Evolutionary conservation across 2,888 invertebrate species (phyloP), one percentile per base, ranked within the genome.

Genomic region (Drosophila conformis): DNA sequence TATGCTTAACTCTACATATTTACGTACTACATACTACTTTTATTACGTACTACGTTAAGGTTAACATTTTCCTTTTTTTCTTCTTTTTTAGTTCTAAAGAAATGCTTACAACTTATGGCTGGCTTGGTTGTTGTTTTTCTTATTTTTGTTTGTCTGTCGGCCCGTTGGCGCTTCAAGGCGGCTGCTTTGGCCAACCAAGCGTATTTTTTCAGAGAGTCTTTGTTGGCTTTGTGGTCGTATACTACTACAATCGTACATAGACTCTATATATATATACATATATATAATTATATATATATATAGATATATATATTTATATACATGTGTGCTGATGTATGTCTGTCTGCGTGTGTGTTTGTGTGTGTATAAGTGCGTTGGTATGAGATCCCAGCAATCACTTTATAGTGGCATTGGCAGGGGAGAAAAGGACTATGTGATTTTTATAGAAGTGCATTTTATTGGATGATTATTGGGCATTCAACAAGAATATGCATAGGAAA

Each of bases 171-270:
- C 74, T 52, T 54, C 63, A 33, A 40, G 60, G 68, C 63, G 80
- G 69, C 57, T 21, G 56, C 56, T 25, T 56, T 33, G 27, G 57
- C 69, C 80, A 77, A 77, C 83, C 78, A 78, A 76, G 87, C 89
- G 72, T 73, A 71, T 76, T 76, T 82, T 73, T 73, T 74, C 73
- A 82, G 89, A 92, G 92, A 92, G 92, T 92, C 92, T 92, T 92
- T 92, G 84, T 93, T 93, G 92, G 92, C 92, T 93, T 92, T 90
- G 91, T 92, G 91, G 87, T 91, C 89, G 90, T 91, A 75, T 71
- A 53, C 63, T 74, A 76, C 64, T 72, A 69, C 46, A 65, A 58
- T 74, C 62, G 59, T 76, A 75, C 74, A 64, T 70, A 29, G 54
- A 52, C 61, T 68, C 27, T 58, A 56, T 62, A 67, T 63, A 53